Evolutionary conservation across 2,888 invertebrate species (phyloP).

Genomic region (Spodoptera littoralis): DNA sequence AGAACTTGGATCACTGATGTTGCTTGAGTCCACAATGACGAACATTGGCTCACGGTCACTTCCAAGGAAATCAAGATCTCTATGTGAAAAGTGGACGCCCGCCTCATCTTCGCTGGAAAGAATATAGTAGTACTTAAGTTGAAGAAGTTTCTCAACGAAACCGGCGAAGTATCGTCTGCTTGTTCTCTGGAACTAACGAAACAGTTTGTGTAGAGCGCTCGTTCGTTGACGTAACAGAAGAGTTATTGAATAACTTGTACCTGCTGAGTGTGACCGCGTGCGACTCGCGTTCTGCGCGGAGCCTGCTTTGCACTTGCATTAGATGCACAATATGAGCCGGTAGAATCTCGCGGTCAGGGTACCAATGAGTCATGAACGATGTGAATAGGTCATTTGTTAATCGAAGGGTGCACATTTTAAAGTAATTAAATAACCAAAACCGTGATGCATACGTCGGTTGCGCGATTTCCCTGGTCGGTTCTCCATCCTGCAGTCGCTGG

Average conservation of each 20-base stretch:
- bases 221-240: constrained; percentile 49
- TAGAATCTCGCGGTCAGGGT: constrained; percentile 64
- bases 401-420: constrained; percentile 73
- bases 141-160: constrained; percentile 56
- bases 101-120: constrained; percentile 74
- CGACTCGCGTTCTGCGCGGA: constrained; percentile 65
- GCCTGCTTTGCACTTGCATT: constrained; percentile 68
- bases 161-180: constrained; percentile 45
- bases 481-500: constrained; percentile 62
- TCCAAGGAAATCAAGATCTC: constrained; percentile 54
- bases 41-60: constrained; percentile 66
- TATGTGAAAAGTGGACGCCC: constrained; percentile 56
- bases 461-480: constrained; percentile 44
- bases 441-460: constrained; percentile 77
- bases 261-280: constrained; percentile 69
- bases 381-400: constrained; percentile 72
- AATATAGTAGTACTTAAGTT: constrained; percentile 67
- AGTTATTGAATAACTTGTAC: constrained; percentile 68
- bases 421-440: constrained; percentile 73
- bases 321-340: constrained; percentile 75
- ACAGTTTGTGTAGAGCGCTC: constrained; percentile 65
- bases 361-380: constrained; percentile 66
- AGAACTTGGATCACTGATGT: constrained; percentile 66
- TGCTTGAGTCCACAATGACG: constrained; percentile 68
- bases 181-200: constrained; percentile 69